Evolutionary conservation across 2,113 vertebrate species (phyloP).

Genomic region (Actinemys pallida): DNA sequence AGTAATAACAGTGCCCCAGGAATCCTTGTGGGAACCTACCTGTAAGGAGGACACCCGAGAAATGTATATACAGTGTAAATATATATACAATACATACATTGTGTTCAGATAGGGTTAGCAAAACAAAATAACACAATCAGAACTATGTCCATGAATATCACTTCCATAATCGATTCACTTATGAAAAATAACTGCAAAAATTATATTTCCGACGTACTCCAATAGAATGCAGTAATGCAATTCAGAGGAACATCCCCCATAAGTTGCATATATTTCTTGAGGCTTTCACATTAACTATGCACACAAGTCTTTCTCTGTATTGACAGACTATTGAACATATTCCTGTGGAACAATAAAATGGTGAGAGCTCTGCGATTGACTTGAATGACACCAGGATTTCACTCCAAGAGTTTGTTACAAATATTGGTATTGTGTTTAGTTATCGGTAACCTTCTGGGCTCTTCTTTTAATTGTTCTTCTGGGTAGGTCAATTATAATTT

Average conservation of each 20-base stretch:
- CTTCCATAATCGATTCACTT: too few species aligned
- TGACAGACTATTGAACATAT: neutral
- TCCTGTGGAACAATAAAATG: neutral
- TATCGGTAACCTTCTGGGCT: neutral
- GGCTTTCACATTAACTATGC: neutral
- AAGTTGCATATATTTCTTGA: neutral
- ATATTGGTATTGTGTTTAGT: neutral
- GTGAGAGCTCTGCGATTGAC: neutral
- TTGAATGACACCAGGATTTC: constrained; percentile 7
- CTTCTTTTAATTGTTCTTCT: constrained; percentile 33
- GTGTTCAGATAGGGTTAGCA: too few species aligned
- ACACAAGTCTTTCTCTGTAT: neutral
- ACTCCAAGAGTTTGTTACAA: constrained; percentile 23
- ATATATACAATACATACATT: too few species aligned
- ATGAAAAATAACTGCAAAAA: neutral
- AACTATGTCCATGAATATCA: too few species aligned
- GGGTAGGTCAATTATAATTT: neutral
- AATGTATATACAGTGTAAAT: too few species aligned
- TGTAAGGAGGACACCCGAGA: too few species aligned
- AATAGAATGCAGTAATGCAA: neutral
- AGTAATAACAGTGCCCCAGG: neutral
- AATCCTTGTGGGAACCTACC: neutral
- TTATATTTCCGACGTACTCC: neutral
- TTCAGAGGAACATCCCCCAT: neutral
- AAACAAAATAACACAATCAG: too few species aligned